phyloP scores from a whole-genome alignment of 2,888 invertebrate species.

The Pteria penguin region DNA sequence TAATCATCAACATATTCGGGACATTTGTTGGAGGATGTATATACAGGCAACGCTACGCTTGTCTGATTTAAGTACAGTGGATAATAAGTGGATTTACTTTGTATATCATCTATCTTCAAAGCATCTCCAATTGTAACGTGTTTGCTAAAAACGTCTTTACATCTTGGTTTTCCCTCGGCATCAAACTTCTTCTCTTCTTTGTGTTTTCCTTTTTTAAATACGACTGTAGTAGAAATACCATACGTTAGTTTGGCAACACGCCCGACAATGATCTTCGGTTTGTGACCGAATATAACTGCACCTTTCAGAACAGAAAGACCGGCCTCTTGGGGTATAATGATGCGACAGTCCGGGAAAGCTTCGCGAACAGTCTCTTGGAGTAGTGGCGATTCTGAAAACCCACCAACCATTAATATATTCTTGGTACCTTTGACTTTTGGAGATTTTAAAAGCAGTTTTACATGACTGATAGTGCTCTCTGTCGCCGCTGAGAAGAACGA shows the following conservation, averaged over 20 bases:
- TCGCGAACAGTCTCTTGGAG: slow-evolving; percentile 51
- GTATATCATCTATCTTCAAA: slow-evolving; percentile 46
- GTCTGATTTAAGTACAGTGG: slow-evolving; percentile 48
- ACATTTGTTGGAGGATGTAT: slow-evolving; percentile 44
- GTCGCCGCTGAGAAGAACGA: slow-evolving; percentile 44
- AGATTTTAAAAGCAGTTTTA: slow-evolving; percentile 39
- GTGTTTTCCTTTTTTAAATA: slow-evolving; percentile 49
- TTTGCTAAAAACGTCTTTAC: slow-evolving; percentile 53
- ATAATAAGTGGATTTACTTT: slow-evolving; percentile 44
- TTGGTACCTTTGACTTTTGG: slow-evolving; percentile 42
- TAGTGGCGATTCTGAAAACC: slow-evolving; percentile 56
- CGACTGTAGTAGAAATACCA: slow-evolving; percentile 43
- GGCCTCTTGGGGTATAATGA: slow-evolving; percentile 59
- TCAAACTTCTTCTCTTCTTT: slow-evolving; percentile 41
- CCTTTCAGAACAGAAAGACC: slow-evolving; percentile 59
- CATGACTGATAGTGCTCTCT: slow-evolving; percentile 50
- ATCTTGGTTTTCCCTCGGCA: slow-evolving; percentile 46
- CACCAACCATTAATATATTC: slow-evolving; percentile 56
- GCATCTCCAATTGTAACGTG: slow-evolving; percentile 55
- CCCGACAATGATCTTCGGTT: slow-evolving; percentile 48
- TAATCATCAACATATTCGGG: slow-evolving; percentile 52
- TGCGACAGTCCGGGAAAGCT: slow-evolving; percentile 41
- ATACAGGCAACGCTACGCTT: slow-evolving; percentile 48
- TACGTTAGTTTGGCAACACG: slow-evolving; percentile 55
- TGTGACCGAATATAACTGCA: slow-evolving; percentile 58